phyloP scores from a whole-genome alignment of 2,113 vertebrate genomes.

The Circaetus gallicus region DNA sequence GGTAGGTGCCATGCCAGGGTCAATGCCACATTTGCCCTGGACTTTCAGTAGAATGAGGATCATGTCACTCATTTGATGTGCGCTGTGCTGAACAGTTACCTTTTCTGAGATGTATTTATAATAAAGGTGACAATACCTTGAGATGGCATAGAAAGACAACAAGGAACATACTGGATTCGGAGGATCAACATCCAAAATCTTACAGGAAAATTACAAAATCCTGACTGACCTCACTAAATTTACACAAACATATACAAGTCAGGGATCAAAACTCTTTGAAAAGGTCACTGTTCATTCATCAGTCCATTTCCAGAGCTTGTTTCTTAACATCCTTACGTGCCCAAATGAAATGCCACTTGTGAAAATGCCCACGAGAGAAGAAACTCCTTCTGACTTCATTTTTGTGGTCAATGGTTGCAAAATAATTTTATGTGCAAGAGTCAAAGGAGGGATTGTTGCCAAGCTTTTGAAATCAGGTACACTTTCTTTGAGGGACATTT shows the following conservation, averaged over 20 bases:
- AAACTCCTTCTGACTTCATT: not conserved
- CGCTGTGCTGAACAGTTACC: not conserved
- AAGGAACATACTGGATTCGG: not conserved
- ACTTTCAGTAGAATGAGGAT: not conserved
- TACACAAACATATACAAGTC: not conserved
- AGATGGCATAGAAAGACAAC: not conserved
- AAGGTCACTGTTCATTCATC: not conserved
- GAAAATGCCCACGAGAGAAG: not conserved
- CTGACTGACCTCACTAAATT: not conserved
- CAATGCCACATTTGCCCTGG: not conserved
- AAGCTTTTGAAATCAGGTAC: conserved; percentile 57
- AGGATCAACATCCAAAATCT: not conserved
- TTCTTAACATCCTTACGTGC: not conserved
- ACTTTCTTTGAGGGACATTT: conserved; percentile 16
- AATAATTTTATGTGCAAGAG: conserved; percentile 34
- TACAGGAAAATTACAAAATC: not conserved
- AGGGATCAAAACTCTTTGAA: not conserved
- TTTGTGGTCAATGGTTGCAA: conserved; percentile 23
- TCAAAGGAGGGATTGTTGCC: conserved; percentile 13
- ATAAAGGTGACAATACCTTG: not conserved
- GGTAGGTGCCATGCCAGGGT: not conserved
- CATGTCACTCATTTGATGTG: not conserved
- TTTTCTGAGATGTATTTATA: not conserved
- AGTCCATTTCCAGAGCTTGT: not conserved
- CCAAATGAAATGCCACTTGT: not conserved